Conservation (phyloP, 2,113 vertebrate genomes). For the Taxidea taxus region DNA sequence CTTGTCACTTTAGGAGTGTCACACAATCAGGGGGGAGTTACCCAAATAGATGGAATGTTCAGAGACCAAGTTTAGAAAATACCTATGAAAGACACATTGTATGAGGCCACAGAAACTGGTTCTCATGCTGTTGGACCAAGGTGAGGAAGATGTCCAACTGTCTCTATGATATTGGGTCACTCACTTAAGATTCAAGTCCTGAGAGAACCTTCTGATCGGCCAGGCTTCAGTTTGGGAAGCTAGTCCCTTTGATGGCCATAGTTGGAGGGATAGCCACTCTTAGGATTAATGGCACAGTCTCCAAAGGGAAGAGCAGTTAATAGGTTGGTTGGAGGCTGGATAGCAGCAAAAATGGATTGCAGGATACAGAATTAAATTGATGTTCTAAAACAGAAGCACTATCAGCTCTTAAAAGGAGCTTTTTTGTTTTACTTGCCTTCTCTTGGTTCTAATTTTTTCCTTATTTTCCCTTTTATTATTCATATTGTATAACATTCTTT, state of each 20-base stretch:
- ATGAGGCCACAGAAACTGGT: neutral
- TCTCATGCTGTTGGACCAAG: neutral
- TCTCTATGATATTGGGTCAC: neutral
- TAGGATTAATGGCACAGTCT: neutral
- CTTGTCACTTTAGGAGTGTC: neutral
- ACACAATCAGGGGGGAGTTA: neutral
- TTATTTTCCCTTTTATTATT: constrained; percentile 1
- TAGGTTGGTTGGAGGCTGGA: neutral
- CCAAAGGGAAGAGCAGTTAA: neutral
- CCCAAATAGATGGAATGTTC: neutral
- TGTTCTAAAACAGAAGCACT: neutral
- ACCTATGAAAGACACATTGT: neutral
- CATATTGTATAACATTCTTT: neutral
- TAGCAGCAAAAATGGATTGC: neutral
- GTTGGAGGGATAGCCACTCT: neutral
- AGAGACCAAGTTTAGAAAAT: neutral
- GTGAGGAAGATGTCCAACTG: neutral
- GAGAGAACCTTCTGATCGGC: neutral
- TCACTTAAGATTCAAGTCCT: neutral
- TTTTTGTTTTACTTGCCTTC: neutral
- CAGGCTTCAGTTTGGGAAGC: neutral
- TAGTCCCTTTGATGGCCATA: neutral
- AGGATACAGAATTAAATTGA: neutral
- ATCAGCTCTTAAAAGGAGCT: neutral
- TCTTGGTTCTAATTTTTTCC: neutral